Conservation (phyloP, 2,797 vertebrate species). For the Urocyon cinereoargenteus region DNA sequence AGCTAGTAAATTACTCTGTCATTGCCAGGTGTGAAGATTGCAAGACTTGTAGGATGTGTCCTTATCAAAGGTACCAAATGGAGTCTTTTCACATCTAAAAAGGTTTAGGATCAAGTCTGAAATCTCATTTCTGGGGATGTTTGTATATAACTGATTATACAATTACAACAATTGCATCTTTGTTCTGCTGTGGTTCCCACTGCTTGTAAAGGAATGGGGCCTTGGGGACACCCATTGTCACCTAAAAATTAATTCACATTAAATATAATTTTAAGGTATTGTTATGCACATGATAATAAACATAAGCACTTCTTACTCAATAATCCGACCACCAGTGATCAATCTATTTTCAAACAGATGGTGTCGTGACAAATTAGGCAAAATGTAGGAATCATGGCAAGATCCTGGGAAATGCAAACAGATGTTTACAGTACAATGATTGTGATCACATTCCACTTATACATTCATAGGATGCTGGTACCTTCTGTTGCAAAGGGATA, state of each 20-base stretch:
- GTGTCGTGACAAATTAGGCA: constrained; percentile 62
- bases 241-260: constrained; percentile 75
- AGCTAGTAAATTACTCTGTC: background rate
- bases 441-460: constrained; percentile 29
- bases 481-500: constrained; percentile 41
- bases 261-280: constrained; percentile 68
- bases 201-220: constrained; percentile 44
- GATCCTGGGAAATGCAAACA: constrained; percentile 66
- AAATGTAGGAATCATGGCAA: constrained; percentile 69
- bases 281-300: constrained; percentile 11
- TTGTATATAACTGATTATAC: constrained; percentile 30
- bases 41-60: background rate
- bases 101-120: background rate
- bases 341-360: constrained; percentile 71
- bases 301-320: constrained; percentile 58
- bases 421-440: constrained; percentile 63
- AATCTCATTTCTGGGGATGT: constrained; percentile 29
- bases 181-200: background rate
- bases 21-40: background rate
- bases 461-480: constrained; percentile 5
- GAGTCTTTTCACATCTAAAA: background rate
- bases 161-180: background rate
- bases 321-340: constrained; percentile 62
- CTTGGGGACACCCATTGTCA: constrained; percentile 18
- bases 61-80: background rate